phyloP scores from a whole-genome alignment of 2,113 vertebrate species.

The Pollimyrus isidori region DNA sequence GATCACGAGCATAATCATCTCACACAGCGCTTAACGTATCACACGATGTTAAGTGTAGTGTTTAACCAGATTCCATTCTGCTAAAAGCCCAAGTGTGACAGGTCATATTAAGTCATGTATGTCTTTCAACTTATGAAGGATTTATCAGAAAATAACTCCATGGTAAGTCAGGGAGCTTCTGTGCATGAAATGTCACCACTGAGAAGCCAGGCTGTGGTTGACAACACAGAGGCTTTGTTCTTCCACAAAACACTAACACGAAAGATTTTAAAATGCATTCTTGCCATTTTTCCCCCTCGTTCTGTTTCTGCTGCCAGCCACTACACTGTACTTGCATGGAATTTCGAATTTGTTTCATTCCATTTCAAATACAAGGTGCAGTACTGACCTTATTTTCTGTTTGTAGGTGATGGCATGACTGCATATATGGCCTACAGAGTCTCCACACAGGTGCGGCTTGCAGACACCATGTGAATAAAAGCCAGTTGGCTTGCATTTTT shows the following conservation, averaged over 20 bases:
- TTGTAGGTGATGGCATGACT: conserved; percentile 89
- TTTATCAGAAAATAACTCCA: no score
- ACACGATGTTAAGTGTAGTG: background rate
- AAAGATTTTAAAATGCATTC: background rate
- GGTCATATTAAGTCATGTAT: background rate
- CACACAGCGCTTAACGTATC: background rate
- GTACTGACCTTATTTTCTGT: background rate
- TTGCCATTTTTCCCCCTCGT: background rate
- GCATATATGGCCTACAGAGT: conserved; percentile 96
- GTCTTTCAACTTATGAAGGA: background rate
- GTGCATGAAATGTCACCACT: background rate
- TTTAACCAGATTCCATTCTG: background rate
- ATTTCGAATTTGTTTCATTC: background rate
- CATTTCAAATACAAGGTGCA: background rate
- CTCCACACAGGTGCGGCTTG: conserved; percentile 75
- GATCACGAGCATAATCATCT: background rate
- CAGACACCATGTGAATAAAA: background rate
- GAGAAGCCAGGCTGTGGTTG: background rate
- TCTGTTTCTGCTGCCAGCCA: background rate
- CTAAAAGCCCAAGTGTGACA: background rate
- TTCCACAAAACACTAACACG: background rate
- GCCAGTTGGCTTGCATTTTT: background rate
- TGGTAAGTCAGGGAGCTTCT: background rate
- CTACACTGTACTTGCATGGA: background rate
- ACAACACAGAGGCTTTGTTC: background rate